Base-by-base conservation (phyloP, 30 jellyfish, hydroid and myxozoan genomes). In the Aurelia sp. region DNA sequence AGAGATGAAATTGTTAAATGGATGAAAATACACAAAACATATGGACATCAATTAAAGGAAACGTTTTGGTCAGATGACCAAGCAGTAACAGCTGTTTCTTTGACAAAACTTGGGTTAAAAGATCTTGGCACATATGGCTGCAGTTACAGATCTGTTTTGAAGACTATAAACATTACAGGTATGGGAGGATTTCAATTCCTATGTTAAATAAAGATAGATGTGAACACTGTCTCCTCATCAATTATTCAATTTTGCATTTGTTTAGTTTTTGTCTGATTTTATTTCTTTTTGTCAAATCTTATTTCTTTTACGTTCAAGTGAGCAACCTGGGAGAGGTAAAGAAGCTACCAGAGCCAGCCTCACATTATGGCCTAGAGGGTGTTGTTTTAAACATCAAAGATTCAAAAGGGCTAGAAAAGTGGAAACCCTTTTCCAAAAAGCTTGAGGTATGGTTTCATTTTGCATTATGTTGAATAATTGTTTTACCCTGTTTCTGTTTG, bases 21-120 rank as follows among this genome's bases (percentile, higher is more conserved):
- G 96, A 79, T 22, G 76, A 88, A 79, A 41, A 35, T 80, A 15
- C 70, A 60, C 13, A 72, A 74, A 57, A 80, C 90, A 3, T 86
- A 73, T 62, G 84, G 77, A 13, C 83, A 61, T 27, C 81, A 73
- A 27, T 20, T 88, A 27, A 23, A 21, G 52, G 47, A 81, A 15
- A 64, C 85, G 3, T 88, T 74, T 55, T 88, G 96, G 96, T 88
- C 96, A 17, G 96, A 88, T 64, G 87, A 71, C 57, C 96, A 88
- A 64, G 80, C 86, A 18, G 78, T 88, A 18, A 88, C 96, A 17
- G 96, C 96, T 13, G 66, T 88, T 6, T 72, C 96, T 1, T 31
- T 88, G 61, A 59, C 88, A 40, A 67, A 73, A 15, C 62, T 88
- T 59, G 62, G 19, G 17, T 59, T 79, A 11, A 33, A 81, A 33